Percentiles rank a stretch among this genome's conserved stretches.
Evolutionary conservation across 2,888 invertebrate species (phyloP).

Genomic region (Philhelius pedissequus): DNA sequence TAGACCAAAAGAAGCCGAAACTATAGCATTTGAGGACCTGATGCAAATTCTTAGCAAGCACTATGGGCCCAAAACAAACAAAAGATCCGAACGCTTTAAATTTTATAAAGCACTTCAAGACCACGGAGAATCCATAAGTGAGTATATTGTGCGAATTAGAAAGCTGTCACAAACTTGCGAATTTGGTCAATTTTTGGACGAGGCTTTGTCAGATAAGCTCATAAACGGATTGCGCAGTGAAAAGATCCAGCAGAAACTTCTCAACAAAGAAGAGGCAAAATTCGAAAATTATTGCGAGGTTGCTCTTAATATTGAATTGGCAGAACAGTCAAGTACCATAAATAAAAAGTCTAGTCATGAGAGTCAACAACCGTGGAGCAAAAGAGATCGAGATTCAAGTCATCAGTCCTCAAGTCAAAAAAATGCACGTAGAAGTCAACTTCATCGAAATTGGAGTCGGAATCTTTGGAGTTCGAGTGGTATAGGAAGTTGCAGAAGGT

Average conservation of each 20-base stretch:
- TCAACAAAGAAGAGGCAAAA: background rate
- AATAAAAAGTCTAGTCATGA: background rate
- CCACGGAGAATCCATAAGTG: conserved; percentile 8
- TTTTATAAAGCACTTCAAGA: conserved; percentile 22
- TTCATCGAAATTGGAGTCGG: background rate
- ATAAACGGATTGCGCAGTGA: conserved; percentile 12
- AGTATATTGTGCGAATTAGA: conserved; percentile 31
- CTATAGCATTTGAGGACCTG: background rate
- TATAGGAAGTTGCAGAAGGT: background rate
- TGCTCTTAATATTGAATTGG: conserved; percentile 13
- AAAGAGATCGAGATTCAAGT: background rate
- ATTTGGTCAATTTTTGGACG: conserved; percentile 19
- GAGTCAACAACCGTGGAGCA: background rate
- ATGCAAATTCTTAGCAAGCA: background rate
- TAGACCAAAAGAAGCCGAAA: conserved; percentile 17
- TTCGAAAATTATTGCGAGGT: conserved; percentile 32
- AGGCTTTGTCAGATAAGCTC: conserved; percentile 25
- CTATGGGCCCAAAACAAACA: conserved; percentile 17
- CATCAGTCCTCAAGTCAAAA: too few species aligned
- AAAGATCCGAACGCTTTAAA: conserved; percentile 17
- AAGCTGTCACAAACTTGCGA: conserved; percentile 32
- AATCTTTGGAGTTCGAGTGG: background rate
- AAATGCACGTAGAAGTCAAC: conserved; percentile 15
- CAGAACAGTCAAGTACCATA: conserved; percentile 6
- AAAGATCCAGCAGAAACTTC: conserved; percentile 31